These are phyloP conservation scores for Stegodyphus mimosarum DNA, from an alignment of 1,140 invertebrate species.

Conservation along the genomic window DNA sequence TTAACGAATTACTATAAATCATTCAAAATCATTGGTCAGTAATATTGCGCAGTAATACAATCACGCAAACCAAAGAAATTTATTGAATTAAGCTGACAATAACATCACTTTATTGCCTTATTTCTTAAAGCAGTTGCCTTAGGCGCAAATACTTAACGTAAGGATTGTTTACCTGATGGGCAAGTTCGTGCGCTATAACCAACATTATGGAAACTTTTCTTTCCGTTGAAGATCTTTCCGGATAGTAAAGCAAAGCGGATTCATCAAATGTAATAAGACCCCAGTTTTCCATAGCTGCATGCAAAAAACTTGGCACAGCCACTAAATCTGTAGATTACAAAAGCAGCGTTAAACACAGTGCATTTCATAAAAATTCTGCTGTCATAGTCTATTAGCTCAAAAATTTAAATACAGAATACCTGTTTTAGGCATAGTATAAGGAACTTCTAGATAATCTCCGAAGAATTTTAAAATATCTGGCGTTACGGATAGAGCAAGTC, in stretches of 20 bases:
- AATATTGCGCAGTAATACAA: too few species aligned
- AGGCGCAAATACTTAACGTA: too few species aligned
- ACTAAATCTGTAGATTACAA: constrained; percentile 76
- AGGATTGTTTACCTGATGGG: constrained; percentile 75
- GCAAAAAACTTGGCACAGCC: constrained; percentile 88
- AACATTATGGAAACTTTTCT: constrained; percentile 80
- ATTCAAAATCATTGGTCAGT: too few species aligned
- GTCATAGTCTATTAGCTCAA: constrained; percentile 10
- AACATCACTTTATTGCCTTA: too few species aligned
- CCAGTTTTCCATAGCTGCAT: constrained; percentile 91
- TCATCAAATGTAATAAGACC: constrained; percentile 88
- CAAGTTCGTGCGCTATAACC: constrained; percentile 89
- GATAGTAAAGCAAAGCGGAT: constrained; percentile 80
- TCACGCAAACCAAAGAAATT: too few species aligned
- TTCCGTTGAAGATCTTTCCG: constrained; percentile 70
- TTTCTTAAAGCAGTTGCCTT: too few species aligned
- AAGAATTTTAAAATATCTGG: constrained; percentile 83
- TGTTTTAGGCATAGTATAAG: constrained; percentile 84
- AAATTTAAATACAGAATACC: constrained; percentile 69
- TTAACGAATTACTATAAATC: too few species aligned
- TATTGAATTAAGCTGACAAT: too few species aligned
- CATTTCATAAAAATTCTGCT: too few species aligned
- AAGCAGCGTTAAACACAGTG: too few species aligned
- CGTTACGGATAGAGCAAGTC: constrained; percentile 81
- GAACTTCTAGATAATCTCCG: constrained; percentile 84